phyloP scores from a whole-genome alignment of 2,888 invertebrate genomes.

The Dendrolimus houi region DNA sequence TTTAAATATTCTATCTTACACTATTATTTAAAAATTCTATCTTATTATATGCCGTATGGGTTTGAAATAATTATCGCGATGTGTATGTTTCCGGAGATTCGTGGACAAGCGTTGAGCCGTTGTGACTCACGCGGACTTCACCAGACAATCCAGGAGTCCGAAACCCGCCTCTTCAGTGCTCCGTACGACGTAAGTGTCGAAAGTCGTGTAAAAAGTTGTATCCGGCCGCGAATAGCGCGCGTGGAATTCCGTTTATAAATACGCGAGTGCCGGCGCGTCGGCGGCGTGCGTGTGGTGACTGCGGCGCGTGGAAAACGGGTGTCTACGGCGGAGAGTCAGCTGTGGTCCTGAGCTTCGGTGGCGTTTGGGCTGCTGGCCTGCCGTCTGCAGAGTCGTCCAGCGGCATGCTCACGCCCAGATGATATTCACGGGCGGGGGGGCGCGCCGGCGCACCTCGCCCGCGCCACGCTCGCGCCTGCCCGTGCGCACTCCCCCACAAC shows the following conservation, averaged over 20 bases:
- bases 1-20: conserved; percentile 32
- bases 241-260: conserved; percentile 73
- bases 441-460: conserved; percentile 66
- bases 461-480: conserved; percentile 38
- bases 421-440: conserved; percentile 75
- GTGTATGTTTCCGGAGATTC: conserved; percentile 32
- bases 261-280: conserved; percentile 39
- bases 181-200: conserved; percentile 71
- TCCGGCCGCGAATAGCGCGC: conserved; percentile 64
- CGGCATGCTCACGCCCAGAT: conserved; percentile 55
- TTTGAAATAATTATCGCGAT: conserved; percentile 42
- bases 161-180: conserved; percentile 62
- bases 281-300: conserved; percentile 21
- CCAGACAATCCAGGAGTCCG: conserved; percentile 55
- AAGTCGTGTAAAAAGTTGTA: conserved; percentile 75
- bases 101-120: conserved; percentile 24
- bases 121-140: conserved; percentile 54
- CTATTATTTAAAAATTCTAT: too few species aligned
- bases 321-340: conserved; percentile 5
- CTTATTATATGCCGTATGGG: conserved; percentile 15
- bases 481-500: conserved; percentile 41
- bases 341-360: conserved; percentile 10
- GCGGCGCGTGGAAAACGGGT: conserved; percentile 10
- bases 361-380: conserved; percentile 12
- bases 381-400: conserved; percentile 15